These are phyloP conservation scores for Ochlodes sylvanus DNA, from an alignment of 2,888 invertebrate genomes.

Conservation along the genomic window DNA sequence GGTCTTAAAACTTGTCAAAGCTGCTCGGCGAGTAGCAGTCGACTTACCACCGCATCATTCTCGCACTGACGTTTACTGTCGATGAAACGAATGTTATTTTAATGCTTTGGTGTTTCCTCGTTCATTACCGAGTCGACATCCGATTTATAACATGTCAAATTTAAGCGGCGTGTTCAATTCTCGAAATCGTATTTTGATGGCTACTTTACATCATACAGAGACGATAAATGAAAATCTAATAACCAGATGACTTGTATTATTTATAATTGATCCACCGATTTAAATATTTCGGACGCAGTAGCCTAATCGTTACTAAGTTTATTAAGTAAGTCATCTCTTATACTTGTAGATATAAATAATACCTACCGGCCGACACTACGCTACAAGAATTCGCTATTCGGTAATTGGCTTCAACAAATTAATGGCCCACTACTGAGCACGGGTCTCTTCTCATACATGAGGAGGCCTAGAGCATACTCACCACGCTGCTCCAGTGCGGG, in stretches of 20 bases:
- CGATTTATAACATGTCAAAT: conserved; percentile 73
- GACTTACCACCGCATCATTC: conserved; percentile 62
- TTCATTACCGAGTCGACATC: conserved; percentile 68
- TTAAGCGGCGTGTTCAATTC: conserved; percentile 35
- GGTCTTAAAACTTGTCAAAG: conserved; percentile 75
- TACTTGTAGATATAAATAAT: no score
- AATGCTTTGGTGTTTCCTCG: conserved; percentile 69
- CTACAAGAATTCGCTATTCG: no score
- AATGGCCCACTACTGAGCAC: no score
- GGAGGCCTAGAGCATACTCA: no score
- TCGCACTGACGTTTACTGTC: conserved; percentile 75
- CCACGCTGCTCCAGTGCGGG: no score
- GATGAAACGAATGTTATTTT: conserved; percentile 69
- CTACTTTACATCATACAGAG: conserved; percentile 39
- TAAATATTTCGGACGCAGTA: no score
- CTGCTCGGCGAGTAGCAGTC: conserved; percentile 63
- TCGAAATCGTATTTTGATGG: conserved; percentile 51
- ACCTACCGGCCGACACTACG: no score
- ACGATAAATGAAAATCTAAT: conserved; percentile 49
- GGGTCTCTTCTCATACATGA: no score
- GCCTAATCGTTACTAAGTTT: no score
- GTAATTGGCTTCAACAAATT: no score
- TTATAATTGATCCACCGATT: no score
- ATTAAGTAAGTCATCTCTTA: no score
- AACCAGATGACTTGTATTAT: conserved; percentile 27